Percentiles rank a stretch among this genome's conserved stretches.
phyloP scores from a whole-genome alignment of 2,797 vertebrate genomes.

The Xiphorhynchus erythropygius region DNA sequence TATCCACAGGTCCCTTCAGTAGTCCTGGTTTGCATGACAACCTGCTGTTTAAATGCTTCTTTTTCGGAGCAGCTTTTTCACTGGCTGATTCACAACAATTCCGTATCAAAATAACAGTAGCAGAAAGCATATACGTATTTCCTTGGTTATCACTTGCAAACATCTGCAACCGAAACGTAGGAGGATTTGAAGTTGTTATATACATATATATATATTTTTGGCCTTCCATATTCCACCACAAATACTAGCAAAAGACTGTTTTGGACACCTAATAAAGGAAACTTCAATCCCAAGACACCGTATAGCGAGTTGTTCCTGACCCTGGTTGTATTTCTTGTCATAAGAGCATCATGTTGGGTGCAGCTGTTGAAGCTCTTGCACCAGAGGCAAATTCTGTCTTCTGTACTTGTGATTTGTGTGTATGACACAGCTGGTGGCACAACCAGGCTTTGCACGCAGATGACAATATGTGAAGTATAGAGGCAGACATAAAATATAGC shows the following conservation, averaged over 20 bases:
- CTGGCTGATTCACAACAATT: neutral
- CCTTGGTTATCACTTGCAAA: neutral
- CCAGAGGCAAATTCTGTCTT: neutral
- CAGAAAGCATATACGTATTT: neutral
- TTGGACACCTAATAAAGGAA: neutral
- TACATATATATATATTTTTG: neutral
- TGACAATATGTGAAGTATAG: neutral
- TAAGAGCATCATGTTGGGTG: neutral
- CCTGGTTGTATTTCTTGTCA: neutral
- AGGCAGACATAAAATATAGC: neutral
- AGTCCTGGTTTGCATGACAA: neutral
- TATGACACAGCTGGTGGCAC: neutral
- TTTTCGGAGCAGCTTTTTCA: neutral
- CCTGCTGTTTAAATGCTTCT: neutral
- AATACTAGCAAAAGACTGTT: neutral
- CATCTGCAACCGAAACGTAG: neutral
- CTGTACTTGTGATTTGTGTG: neutral
- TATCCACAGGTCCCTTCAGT: neutral
- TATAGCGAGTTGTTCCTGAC: accelerated
- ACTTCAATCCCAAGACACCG: neutral
- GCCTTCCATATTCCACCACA: neutral
- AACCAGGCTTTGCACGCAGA: neutral
- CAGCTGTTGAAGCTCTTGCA: neutral
- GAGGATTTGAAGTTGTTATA: neutral
- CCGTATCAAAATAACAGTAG: neutral